phyloP scores from a whole-genome alignment of 2,888 invertebrate genomes.

The Oasisia sp. region DNA sequence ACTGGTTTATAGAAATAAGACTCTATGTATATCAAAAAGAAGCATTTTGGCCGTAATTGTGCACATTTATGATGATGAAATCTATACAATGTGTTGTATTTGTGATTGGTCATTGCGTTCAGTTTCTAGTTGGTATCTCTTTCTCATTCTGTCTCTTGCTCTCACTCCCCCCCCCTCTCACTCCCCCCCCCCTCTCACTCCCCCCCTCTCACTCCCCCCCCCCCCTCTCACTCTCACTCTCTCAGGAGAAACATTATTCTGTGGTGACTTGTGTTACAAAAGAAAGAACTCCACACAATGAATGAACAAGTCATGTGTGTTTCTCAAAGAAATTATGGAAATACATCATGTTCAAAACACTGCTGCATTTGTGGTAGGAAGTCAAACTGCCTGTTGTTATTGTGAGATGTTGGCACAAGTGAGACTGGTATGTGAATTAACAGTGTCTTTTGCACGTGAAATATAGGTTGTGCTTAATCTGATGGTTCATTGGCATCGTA shows the following conservation, averaged over 20 bases:
- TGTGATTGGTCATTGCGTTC: background rate
- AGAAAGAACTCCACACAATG: background rate
- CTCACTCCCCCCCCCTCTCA: too few species aligned
- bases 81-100: background rate
- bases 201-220: background rate
- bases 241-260: background rate
- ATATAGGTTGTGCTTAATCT: too few species aligned
- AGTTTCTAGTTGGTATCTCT: background rate
- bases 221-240: too few species aligned
- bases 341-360: background rate
- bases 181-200: too few species aligned
- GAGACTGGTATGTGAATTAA: too few species aligned
- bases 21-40: background rate
- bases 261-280: background rate
- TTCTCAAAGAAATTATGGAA: background rate
- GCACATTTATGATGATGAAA: background rate
- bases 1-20: background rate
- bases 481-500: too few species aligned
- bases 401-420: background rate
- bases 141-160: too few species aligned
- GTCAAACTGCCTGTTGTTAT: background rate
- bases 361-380: background rate
- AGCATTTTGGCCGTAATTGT: background rate
- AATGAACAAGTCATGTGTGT: background rate
- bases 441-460: too few species aligned